A percentile compares a stretch with the other conserved stretches of the same genome.
phyloP scores from a whole-genome alignment of 2,113 vertebrate genomes.

The Lycaon pictus region DNA sequence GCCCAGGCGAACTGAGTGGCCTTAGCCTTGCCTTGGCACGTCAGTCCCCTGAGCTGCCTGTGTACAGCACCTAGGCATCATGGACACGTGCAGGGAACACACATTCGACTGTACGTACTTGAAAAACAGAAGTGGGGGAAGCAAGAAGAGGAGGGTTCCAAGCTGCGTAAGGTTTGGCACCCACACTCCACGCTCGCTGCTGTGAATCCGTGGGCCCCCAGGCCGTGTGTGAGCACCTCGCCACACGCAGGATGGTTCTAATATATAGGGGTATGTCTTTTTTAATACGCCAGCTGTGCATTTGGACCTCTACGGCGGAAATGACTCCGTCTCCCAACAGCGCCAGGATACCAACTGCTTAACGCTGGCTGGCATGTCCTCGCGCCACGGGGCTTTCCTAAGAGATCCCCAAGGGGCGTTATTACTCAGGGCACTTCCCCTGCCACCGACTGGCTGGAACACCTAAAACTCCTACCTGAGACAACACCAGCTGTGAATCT shows the following conservation, averaged over 20 bases:
- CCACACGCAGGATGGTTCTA: neutral
- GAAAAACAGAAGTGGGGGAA: neutral
- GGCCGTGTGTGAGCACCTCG: neutral
- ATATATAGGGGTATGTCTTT: neutral
- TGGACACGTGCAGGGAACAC: neutral
- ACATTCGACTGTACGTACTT: neutral
- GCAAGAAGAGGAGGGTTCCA: neutral
- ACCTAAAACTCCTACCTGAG: neutral
- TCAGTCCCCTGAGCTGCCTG: neutral
- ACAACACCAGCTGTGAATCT: neutral
- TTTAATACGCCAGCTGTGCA: neutral
- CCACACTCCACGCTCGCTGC: neutral
- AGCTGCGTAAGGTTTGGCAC: no score
- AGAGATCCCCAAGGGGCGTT: neutral
- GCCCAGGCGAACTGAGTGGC: neutral
- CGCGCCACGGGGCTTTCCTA: neutral
- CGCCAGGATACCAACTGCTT: neutral
- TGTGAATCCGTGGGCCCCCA: accelerated
- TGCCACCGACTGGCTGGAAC: neutral
- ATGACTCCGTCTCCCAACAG: neutral
- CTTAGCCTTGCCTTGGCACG: neutral
- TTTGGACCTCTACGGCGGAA: neutral
- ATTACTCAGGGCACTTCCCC: neutral
- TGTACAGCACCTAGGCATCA: neutral
- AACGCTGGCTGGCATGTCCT: neutral